Evolutionary conservation across 1,140 invertebrate genomes (phyloP).

Genomic region (Diploscapter pachys): DNA sequence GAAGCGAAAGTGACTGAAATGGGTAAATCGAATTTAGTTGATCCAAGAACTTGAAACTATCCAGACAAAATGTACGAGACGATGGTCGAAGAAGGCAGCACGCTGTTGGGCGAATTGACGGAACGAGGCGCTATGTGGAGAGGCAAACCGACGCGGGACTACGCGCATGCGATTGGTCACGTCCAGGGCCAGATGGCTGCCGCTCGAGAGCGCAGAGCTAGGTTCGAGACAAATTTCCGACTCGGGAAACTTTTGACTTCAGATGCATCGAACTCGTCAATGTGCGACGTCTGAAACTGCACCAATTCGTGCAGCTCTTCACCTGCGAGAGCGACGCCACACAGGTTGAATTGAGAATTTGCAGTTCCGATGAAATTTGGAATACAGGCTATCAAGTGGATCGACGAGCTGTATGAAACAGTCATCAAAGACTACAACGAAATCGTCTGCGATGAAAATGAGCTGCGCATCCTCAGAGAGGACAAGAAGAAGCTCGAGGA

Average conservation of each 20-base stretch:
- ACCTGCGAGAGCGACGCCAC: conserved; percentile 61
- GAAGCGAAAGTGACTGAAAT: conserved; percentile 28
- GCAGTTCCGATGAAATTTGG: conserved; percentile 4
- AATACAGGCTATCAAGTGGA: conserved; percentile 60
- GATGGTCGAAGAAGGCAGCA: conserved; percentile 4
- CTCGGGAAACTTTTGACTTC: background rate
- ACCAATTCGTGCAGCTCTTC: conserved; percentile 61
- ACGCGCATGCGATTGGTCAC: conserved; percentile 9
- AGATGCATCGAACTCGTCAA: conserved; percentile 61
- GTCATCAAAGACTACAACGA: conserved; percentile 44
- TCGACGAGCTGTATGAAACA: conserved; percentile 60
- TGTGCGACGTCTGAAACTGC: conserved; percentile 60
- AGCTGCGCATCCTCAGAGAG: conserved; percentile 52
- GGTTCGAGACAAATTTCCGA: background rate
- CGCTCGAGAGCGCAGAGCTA: conserved; percentile 18
- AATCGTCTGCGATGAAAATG: conserved; percentile 23
- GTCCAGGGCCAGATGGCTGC: conserved; percentile 12
- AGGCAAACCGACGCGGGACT: conserved; percentile 5
- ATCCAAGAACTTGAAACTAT: conserved; percentile 7
- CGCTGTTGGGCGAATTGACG: background rate
- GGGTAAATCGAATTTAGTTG: conserved; percentile 35
- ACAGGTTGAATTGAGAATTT: conserved; percentile 48
- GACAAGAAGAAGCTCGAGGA: conserved; percentile 60
- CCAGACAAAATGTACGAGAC: conserved; percentile 19
- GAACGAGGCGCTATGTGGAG: background rate